A percentile compares a stretch with the other conserved stretches of the same genome.
These are phyloP conservation scores for Calidris pugnax DNA, from an alignment of 2,113 vertebrate genomes.

Conservation along the genomic window DNA sequence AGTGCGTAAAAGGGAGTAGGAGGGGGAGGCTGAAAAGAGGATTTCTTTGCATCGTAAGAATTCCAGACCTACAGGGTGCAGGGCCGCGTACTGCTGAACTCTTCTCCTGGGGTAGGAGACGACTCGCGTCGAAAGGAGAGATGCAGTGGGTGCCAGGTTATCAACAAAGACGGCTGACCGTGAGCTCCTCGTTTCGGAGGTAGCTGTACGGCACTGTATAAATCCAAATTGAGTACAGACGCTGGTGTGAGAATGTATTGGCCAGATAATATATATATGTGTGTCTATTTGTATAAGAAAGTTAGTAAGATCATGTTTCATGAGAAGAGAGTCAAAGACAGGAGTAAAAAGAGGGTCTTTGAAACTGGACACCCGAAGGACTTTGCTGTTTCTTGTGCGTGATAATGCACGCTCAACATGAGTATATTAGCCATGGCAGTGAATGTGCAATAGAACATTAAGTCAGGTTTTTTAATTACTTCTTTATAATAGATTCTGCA, in stretches of 20 bases:
- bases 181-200: neutral
- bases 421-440: neutral
- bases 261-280: neutral
- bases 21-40: neutral
- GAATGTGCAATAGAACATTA: neutral
- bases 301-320: neutral
- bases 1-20: neutral
- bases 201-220: neutral
- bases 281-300: neutral
- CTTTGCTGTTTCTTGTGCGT: rapidly evolving
- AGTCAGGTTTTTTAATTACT: neutral
- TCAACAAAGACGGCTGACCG: neutral
- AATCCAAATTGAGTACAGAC: neutral
- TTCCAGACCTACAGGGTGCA: neutral
- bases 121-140: neutral
- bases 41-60: neutral
- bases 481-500: neutral
- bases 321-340: neutral
- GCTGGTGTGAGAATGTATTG: neutral
- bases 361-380: neutral
- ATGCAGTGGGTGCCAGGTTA: neutral
- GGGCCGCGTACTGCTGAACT: neutral
- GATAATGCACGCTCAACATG: neutral
- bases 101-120: neutral
- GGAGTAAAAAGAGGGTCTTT: neutral